Conservation (phyloP, 2,888 invertebrate genomes). For the Synanthedon tipuliformis region DNA sequence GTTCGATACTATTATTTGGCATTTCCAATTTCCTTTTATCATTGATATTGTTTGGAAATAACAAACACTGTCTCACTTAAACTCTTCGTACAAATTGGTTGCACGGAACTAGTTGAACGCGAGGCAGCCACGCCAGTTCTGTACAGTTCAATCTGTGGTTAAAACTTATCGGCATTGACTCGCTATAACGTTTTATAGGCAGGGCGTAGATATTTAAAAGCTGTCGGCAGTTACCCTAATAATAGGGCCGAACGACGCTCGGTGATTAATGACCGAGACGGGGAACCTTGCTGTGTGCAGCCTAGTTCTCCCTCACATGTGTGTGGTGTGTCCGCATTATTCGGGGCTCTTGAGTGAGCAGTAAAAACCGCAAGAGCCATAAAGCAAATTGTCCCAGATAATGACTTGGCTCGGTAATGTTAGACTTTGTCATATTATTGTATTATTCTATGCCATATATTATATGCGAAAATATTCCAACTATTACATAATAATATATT, state of each 20-base stretch:
- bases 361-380: neutral
- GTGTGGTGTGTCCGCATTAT: neutral
- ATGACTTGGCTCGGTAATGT: too few species aligned
- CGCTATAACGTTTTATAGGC: slow-evolving; percentile 10
- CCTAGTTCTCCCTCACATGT: slow-evolving; percentile 1
- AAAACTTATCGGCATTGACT: slow-evolving; percentile 6
- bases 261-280: slow-evolving; percentile 30
- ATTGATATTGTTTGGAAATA: too few species aligned
- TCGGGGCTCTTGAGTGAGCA: neutral
- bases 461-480: too few species aligned
- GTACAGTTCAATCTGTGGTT: slow-evolving; percentile 5
- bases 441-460: too few species aligned
- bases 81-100: neutral
- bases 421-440: too few species aligned
- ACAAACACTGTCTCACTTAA: too few species aligned
- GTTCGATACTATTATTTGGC: too few species aligned
- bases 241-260: slow-evolving; percentile 28
- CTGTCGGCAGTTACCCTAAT: slow-evolving; percentile 37
- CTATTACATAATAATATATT: too few species aligned
- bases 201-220: slow-evolving; percentile 34
- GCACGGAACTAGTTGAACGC: neutral
- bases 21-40: too few species aligned
- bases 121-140: slow-evolving; percentile 2
- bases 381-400: neutral
- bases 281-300: slow-evolving; percentile 5